Conservation (phyloP, 2,113 vertebrate genomes). For the Pachycephala philippinensis region DNA sequence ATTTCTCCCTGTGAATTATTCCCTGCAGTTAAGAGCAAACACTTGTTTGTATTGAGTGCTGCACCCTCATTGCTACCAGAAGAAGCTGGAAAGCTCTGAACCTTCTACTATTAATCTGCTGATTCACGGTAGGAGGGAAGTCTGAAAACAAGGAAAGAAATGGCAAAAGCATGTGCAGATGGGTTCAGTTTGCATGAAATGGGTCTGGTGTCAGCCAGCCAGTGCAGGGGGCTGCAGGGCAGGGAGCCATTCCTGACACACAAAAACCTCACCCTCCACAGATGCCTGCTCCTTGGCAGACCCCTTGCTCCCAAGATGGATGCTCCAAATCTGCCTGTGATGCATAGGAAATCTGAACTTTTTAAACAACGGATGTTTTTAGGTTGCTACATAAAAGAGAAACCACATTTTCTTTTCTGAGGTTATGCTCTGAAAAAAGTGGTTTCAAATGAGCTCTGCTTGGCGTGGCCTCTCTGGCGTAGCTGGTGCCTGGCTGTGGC, state of each 20-base stretch:
- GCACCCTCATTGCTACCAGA: background rate
- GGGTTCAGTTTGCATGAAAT: background rate
- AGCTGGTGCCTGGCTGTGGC: background rate
- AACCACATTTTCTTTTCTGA: background rate
- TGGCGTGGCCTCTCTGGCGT: fast-evolving
- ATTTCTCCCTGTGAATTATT: background rate
- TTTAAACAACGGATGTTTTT: background rate
- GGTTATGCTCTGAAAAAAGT: background rate
- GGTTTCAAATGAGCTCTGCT: background rate
- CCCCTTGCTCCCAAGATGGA: background rate
- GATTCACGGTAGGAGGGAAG: background rate
- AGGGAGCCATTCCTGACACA: background rate
- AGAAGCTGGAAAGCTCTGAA: background rate
- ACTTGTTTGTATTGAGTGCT: background rate
- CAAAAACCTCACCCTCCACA: background rate
- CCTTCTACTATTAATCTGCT: background rate
- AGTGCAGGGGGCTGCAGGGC: background rate
- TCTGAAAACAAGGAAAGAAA: background rate
- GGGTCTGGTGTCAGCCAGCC: background rate
- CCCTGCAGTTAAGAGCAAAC: background rate
- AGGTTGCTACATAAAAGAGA: background rate
- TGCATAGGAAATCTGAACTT: background rate
- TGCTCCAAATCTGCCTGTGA: background rate
- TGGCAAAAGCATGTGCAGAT: background rate
- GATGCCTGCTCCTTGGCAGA: fast-evolving